Evolutionary conservation across 2,797 vertebrate genomes (phyloP).

Genomic region (Acipenser oxyrinchus): DNA sequence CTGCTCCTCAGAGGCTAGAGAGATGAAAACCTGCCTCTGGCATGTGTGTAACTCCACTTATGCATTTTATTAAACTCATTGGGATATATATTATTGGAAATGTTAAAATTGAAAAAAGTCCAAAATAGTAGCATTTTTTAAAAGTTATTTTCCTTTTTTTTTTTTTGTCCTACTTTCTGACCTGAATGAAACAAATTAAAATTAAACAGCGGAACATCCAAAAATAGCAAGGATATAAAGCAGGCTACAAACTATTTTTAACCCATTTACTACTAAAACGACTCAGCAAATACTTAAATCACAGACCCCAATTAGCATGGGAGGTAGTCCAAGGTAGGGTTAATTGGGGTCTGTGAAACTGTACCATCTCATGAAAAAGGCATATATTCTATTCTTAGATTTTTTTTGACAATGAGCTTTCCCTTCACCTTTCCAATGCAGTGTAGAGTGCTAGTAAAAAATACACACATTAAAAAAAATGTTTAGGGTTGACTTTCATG

Average conservation of each 20-base stretch:
- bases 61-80: too few species aligned
- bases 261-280: neutral
- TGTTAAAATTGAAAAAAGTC: too few species aligned
- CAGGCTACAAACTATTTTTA: neutral
- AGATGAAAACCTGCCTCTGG: too few species aligned
- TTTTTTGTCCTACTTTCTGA: slow-evolving; percentile 34
- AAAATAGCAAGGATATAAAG: neutral
- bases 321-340: neutral
- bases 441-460: too few species aligned
- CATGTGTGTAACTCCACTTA: too few species aligned
- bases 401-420: too few species aligned
- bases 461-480: too few species aligned
- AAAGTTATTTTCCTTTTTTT: slow-evolving; percentile 9
- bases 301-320: neutral
- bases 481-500: too few species aligned
- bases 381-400: neutral
- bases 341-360: neutral
- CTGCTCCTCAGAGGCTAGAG: too few species aligned
- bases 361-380: neutral
- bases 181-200: slow-evolving; percentile 31
- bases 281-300: neutral
- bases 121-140: too few species aligned
- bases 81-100: too few species aligned
- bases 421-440: too few species aligned
- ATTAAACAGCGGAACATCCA: slow-evolving; percentile 21